Percentiles rank a stretch among this genome's conserved stretches.
Evolutionary conservation across 2,888 invertebrate genomes (phyloP).

Genomic region (Portevinia maculata): DNA sequence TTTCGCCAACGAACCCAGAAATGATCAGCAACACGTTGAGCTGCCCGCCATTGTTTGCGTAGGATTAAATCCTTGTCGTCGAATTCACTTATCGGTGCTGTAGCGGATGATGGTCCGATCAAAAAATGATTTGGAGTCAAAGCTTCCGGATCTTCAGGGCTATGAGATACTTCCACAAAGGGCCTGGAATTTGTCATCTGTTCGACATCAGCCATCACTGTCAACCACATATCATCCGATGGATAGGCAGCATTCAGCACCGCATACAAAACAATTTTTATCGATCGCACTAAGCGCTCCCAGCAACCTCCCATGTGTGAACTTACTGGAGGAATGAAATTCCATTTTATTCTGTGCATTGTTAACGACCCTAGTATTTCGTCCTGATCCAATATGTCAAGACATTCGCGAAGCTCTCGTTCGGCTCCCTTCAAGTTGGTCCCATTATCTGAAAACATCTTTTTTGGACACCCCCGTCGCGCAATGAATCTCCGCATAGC

Average conservation of each 20-base stretch:
- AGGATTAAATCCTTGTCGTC: no score
- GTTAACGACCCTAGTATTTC: conserved; percentile 14
- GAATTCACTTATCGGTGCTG: conserved; percentile 16
- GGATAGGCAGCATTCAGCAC: conserved; percentile 52
- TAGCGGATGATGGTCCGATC: neutral
- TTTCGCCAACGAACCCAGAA: no score
- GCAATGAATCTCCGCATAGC: conserved; percentile 45
- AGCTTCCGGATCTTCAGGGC: conserved; percentile 43
- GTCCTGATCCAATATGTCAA: conserved; percentile 12
- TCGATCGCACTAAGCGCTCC: conserved; percentile 36
- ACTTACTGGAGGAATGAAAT: conserved; percentile 75
- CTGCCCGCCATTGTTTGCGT: no score
- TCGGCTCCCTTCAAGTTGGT: conserved; percentile 58
- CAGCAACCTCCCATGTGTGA: conserved; percentile 71
- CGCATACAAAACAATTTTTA: conserved; percentile 56
- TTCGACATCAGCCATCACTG: conserved; percentile 33
- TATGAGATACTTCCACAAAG: neutral
- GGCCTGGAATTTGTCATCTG: conserved; percentile 67
- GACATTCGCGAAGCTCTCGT: neutral
- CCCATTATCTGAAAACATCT: conserved; percentile 55
- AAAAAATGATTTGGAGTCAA: conserved; percentile 75
- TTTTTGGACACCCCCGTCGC: conserved; percentile 37
- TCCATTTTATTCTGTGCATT: conserved; percentile 55
- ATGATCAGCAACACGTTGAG: no score
- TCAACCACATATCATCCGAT: conserved; percentile 59